Base-by-base conservation (phyloP, 2,888 invertebrate species). In the Loripinus fragilis region DNA sequence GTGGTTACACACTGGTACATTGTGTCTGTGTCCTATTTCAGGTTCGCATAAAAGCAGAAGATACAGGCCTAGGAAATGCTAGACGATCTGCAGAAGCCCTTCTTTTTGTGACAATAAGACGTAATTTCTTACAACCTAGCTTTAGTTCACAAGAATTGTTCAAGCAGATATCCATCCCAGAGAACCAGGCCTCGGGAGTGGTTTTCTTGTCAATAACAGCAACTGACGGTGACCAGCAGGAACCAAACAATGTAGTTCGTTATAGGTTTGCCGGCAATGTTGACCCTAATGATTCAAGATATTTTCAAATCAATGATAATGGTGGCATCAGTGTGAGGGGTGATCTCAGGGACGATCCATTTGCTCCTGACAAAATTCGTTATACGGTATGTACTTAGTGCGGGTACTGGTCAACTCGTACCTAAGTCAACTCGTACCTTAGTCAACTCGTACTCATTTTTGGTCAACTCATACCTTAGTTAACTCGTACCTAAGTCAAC, bases 271-370 rank as follows among this genome's bases (percentile, higher is more conserved):
- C 33, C 5, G 60, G 2, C 1, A 20, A 17, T 33, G 30, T 7
- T 20, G 33, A 60, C 2, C 1, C 33, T 20, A 2, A 30, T 8
- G 60, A 60, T 60, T 10, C 60, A 17, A 76, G 80, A 23, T 83
- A 78, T 64, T 91, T 90, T 73, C 69, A 68, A 17, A 85, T 91
- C 1, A 74, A 86, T 74, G 25, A 76, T n/a, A 86, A 75, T 55
- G 90, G 91, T 7, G 85, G 77, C 0, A 74, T 91, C 23, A 85
- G 75, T 69, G 86, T 90, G 7, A 85, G 78, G 69, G 85, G 83
- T 25, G 87, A 86, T 15, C 82, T 91, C 5, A 75, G 74, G 10
- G 71, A 74, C 10, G 88, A 82, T 50, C 64, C 65, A 30, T 12
- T 17, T 10, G 23, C 52, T 52, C 30, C 60, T 3, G 23, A 10